phyloP scores from a whole-genome alignment of 2,113 vertebrate genomes.

The Odocoileus hemionus region DNA sequence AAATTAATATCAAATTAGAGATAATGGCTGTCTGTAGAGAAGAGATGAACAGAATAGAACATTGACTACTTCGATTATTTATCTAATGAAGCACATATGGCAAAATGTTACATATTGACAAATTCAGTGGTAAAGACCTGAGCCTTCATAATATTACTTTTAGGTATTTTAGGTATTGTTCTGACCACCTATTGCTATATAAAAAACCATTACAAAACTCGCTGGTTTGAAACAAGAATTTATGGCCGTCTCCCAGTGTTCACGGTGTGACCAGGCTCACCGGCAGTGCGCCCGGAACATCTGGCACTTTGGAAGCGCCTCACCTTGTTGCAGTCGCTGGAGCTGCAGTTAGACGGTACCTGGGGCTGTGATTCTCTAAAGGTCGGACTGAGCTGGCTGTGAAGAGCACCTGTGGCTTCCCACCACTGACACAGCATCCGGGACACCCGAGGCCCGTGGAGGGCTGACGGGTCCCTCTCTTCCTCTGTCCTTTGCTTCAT shows the following conservation, averaged over 20 bases:
- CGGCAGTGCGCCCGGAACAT: neutral
- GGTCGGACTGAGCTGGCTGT: neutral
- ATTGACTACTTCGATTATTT: neutral
- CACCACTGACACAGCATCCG: neutral
- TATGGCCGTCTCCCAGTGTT: neutral
- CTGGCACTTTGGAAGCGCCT: neutral
- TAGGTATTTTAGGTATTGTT: neutral
- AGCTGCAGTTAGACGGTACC: neutral
- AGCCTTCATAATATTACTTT: neutral
- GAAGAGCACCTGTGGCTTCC: neutral
- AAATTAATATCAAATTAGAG: neutral
- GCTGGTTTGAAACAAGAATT: neutral
- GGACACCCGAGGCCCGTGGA: neutral
- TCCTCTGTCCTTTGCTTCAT: neutral
- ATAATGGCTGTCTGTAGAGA: neutral
- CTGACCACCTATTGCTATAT: neutral
- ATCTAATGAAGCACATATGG: neutral
- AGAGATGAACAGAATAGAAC: neutral
- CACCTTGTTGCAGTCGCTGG: neutral
- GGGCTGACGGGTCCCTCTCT: neutral
- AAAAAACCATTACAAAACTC: neutral
- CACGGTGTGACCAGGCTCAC: neutral
- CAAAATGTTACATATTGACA: neutral
- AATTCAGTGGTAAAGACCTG: neutral
- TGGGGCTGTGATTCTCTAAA: neutral